Evolutionary conservation across 2,113 vertebrate genomes (phyloP), one percentile per base, ranked within the genome.

Genomic region (Halcyon senegalensis): DNA sequence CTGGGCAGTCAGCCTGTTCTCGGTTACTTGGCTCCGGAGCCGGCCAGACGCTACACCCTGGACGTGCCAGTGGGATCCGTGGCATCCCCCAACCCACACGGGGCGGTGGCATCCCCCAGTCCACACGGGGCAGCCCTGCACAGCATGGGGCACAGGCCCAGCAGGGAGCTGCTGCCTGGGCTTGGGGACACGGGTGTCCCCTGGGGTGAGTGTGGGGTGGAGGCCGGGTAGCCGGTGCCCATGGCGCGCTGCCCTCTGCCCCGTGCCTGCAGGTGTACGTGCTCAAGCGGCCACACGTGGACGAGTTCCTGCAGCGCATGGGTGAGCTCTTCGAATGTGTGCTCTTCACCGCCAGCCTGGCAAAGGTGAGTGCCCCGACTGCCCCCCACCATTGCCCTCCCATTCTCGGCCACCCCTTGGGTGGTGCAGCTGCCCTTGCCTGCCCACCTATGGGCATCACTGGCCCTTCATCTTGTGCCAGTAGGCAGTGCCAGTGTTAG

Each of bases 301-400:
- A 99, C 1, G 99, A 99, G 93, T 99, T 99, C 96, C 98, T 99
- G 19, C 98, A 98, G 95, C 98, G 99, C 73, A 99, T 99, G 99
- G 99, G 99, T 1, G 99, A 99, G 97, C 95, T 99, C 95, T 99
- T 99, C 6, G 99, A 99, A 96, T 99, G 99, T 0, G 99, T 99
- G 84, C 98, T 99, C 66, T 99, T 99, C 98, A 99, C 99, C 0
- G 99, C 99, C 43, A 99, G 99, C 90, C 98, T 99, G 85, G 99
- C 99, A 96, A 99, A 99, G 99, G 99, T 99, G 95, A 97, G 98
- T 76, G 27, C 23, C 30, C 66, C 30, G 5, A 5, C 18, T 3
- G 2, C 9, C 2, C 33, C 14, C 44, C 5, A 1, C 37, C 25
- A 5, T n/a, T 1, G 0, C 30, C 33, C 27, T 31, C 16, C 23